Conservation (phyloP, 2,888 invertebrate species). For the Danaus chrysippus region DNA sequence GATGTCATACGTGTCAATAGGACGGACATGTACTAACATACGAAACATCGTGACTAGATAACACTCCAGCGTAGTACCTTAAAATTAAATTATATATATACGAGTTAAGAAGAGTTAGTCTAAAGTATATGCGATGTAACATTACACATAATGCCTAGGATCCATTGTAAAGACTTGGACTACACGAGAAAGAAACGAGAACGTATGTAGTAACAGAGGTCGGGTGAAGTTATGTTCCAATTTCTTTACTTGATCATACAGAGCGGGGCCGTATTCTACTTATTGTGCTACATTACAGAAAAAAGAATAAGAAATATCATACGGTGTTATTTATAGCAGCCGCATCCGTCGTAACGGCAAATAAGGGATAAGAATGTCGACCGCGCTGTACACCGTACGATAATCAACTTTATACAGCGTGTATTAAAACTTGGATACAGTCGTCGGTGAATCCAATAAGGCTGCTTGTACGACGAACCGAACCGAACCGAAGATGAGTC, state of each 20-base stretch:
- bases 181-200: neutral
- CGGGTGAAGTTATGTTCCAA: constrained; percentile 21
- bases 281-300: constrained; percentile 28
- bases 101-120: too few relatives aligned
- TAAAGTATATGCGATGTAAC: neutral
- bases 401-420: neutral
- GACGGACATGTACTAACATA: neutral
- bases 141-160: neutral
- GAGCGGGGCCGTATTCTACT: constrained; percentile 24
- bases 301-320: constrained; percentile 24
- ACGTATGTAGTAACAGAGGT: constrained; percentile 9
- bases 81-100: too few relatives aligned
- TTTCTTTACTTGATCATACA: constrained; percentile 21
- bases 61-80: too few relatives aligned
- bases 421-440: neutral
- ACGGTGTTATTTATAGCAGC: constrained; percentile 31
- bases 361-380: constrained; percentile 27
- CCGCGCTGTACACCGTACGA: neutral
- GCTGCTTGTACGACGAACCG: constrained; percentile 33
- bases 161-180: neutral
- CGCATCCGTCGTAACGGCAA: constrained; percentile 28
- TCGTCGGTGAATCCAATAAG: constrained; percentile 5
- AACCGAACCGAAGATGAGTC: constrained; percentile 47
- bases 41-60: too few relatives aligned
- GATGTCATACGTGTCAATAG: constrained; percentile 12